A percentile compares a stretch with the other conserved stretches of the same genome.
Conservation (phyloP, 2,888 invertebrate species). For the Megaustenia siamemsis region DNA sequence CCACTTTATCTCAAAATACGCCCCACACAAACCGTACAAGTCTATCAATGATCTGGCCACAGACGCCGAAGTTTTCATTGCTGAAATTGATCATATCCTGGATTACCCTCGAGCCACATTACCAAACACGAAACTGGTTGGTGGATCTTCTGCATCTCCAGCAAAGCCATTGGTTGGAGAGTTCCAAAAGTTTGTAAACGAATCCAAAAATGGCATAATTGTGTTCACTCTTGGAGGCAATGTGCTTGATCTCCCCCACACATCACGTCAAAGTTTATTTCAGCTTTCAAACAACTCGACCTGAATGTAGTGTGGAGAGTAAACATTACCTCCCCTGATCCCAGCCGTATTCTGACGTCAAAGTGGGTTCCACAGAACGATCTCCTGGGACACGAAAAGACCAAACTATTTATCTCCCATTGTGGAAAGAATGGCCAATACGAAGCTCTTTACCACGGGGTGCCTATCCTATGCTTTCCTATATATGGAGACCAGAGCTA, state of each 20-base stretch:
- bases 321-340: slow-evolving; percentile 52
- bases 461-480: slow-evolving; percentile 66
- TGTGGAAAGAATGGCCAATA: slow-evolving; percentile 68
- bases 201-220: slow-evolving; percentile 57
- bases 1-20: slow-evolving; percentile 54
- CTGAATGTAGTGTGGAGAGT: slow-evolving; percentile 56
- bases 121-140: slow-evolving; percentile 62
- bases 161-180: slow-evolving; percentile 57
- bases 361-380: slow-evolving; percentile 68
- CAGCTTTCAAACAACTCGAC: slow-evolving; percentile 52
- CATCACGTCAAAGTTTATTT: slow-evolving; percentile 51
- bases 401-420: slow-evolving; percentile 65
- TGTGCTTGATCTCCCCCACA: slow-evolving; percentile 51
- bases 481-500: slow-evolving; percentile 61
- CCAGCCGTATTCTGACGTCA: slow-evolving; percentile 56
- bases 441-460: slow-evolving; percentile 67
- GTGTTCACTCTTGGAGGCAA: slow-evolving; percentile 63
- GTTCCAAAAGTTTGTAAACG: slow-evolving; percentile 56
- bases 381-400: slow-evolving; percentile 63
- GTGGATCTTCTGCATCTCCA: slow-evolving; percentile 61
- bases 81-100: slow-evolving; percentile 61
- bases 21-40: slow-evolving; percentile 57
- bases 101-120: slow-evolving; percentile 59
- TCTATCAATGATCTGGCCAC: slow-evolving; percentile 52
- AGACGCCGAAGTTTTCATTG: slow-evolving; percentile 55